Conservation (phyloP, 2,113 vertebrate species). For the Vidua macroura region DNA sequence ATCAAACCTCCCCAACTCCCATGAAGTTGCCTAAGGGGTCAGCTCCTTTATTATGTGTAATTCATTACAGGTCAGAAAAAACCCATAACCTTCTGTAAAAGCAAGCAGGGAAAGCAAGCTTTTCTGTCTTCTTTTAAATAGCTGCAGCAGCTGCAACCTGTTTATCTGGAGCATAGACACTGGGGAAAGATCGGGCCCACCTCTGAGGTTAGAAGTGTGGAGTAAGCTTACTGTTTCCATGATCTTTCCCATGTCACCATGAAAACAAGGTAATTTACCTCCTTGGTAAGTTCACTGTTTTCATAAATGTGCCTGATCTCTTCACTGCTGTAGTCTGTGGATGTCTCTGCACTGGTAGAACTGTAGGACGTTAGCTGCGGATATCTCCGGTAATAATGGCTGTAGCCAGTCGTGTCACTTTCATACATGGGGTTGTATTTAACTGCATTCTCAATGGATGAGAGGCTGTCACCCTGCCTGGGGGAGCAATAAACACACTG, state of each 20-base stretch:
- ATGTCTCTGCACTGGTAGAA: slow-evolving; percentile 82
- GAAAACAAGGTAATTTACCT: slow-evolving; percentile 73
- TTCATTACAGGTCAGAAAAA: neutral
- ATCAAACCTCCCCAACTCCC: neutral
- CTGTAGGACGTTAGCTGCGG: slow-evolving; percentile 79
- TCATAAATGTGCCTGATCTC: slow-evolving; percentile 94
- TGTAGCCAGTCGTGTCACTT: slow-evolving; percentile 82
- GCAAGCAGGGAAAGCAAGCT: neutral
- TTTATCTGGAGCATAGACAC: neutral
- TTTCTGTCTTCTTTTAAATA: neutral
- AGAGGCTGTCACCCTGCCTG: slow-evolving; percentile 82
- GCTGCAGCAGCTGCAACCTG: neutral
- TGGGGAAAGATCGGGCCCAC: neutral
- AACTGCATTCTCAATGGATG: slow-evolving; percentile 86
- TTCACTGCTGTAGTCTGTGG: slow-evolving; percentile 91
- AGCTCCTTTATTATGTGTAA: neutral
- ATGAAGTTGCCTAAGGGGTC: neutral
- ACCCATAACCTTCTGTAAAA: neutral
- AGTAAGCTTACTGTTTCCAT: neutral
- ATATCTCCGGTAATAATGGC: slow-evolving; percentile 82
- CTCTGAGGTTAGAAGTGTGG: neutral
- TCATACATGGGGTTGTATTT: slow-evolving; percentile 92
- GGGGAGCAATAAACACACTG: slow-evolving; percentile 31
- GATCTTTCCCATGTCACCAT: neutral
- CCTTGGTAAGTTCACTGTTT: slow-evolving; percentile 89